Evolutionary conservation across 2,888 invertebrate genomes (phyloP), one percentile per base, ranked within the genome.

Genomic region (Andrena trimmerana): DNA sequence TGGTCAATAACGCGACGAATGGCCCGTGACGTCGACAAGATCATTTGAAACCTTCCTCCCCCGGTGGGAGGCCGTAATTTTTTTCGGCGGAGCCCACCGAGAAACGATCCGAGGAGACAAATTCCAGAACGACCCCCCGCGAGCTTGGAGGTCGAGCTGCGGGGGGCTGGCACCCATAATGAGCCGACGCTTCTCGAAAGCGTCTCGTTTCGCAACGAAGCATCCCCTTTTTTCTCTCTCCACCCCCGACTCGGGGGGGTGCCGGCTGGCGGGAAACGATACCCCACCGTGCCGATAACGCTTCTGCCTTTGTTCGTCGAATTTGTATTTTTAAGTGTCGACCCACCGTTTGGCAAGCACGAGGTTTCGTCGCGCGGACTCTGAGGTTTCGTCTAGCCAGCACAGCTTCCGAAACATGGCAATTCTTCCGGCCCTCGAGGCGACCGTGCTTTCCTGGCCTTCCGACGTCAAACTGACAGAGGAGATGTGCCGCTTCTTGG

Each of bases 81-180:
- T 59, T 59, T 84, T 74, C 86, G 81, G 67, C 68, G 74, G 84
- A 65, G 69, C 75, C 74, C 82, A 89, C 72, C 71, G 20, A 52
- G 66, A 65, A 48, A 72, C 27, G 62, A 72, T 77, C 33, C 66
- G 69, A 59, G 57, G 60, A 85, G 90, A 87, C 89, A 87, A 85
- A 88, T 91, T 87, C 84, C 88, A 88, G 87, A 86, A 86, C 88
- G 73, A 87, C 90, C 89, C 88, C 91, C 91, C 81, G 89, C 85
- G 90, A 90, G 71, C 83, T 82, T 87, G 85, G 91, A 92, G 91
- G 92, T 90, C 89, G 85, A 90, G 88, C 91, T 81, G 89, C 92
- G 90, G 92, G 92, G 89, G 91, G 90, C 91, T 92, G 92, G 91
- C 91, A 91, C 85, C 90, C 92, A 90, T 92, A 93, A 93, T 92